Evolutionary conservation across 2,797 vertebrate genomes (phyloP), one percentile per base, ranked within the genome.

Genomic region (Leptatherina wallacei): DNA sequence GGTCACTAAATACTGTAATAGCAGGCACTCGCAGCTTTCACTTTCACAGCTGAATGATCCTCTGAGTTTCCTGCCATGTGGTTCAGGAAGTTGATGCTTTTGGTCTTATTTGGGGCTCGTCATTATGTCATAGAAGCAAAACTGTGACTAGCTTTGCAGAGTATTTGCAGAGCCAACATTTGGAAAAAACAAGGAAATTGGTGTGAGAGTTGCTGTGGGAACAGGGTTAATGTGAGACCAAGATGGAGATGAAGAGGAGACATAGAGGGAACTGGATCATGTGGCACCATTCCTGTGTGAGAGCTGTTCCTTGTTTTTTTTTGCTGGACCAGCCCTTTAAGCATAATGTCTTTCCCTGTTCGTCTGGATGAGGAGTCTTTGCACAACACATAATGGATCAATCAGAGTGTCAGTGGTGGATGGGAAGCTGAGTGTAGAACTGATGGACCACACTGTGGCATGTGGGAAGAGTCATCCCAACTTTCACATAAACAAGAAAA

Each of bases 171-270:
- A 22, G 36, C n/a, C 36, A 66, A 22, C 51, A 33, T 12, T 32
- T 38, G 29, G 35, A 22, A 40, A 68, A 27, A 30, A 18, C 4
- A 24, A 18, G 38, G 35, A 22, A 61, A 51, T 30, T 35, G 36
- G 30, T 35, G 54, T 42, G 38, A 16, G 35, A 36, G 18, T 6
- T 44, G 42, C 42, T 44, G 27, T 36, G 30, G 40, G 54, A 47
- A 42, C 2, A 44, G 29, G 24, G 14, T 54, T 69, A 27, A 2
- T 10, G 7, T 16, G 24, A 54, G 40, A 61, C 73, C 49, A 75
- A 69, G 69, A 69, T 38, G 47, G 63, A 44, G 42, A 44, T 20
- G 27, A 30, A 12, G 30, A 66, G 30, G 30, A 42, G 30, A 42
- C n/a, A 29, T 18, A 32, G 30, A 44, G 42, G 42, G 14, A 42